A percentile compares a stretch with the other conserved stretches of the same genome.
phyloP scores from a whole-genome alignment of 2,113 vertebrate species.

The Notiomystis cincta region DNA sequence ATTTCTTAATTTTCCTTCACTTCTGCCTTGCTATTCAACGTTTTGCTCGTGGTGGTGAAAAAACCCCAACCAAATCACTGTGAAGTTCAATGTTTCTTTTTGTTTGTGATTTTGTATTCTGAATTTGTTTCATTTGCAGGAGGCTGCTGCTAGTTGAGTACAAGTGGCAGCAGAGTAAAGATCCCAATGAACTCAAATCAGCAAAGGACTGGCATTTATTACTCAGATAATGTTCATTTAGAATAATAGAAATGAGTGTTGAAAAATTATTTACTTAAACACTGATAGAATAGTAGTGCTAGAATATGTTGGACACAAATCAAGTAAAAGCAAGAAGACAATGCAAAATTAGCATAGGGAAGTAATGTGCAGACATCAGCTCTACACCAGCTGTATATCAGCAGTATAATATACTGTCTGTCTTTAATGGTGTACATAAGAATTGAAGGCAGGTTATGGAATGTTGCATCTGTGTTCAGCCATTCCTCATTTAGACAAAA shows the following conservation, averaged over 20 bases:
- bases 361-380: background rate
- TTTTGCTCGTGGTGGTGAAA: rapidly evolving
- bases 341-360: background rate
- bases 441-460: background rate
- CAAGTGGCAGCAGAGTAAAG: background rate
- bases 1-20: background rate
- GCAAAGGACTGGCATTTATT: background rate
- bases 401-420: background rate
- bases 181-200: background rate
- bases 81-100: background rate
- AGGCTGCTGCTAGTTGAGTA: background rate
- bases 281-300: background rate
- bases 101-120: background rate
- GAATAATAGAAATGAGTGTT: background rate
- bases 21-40: background rate
- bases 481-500: background rate
- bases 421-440: background rate
- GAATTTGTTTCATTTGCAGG: background rate
- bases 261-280: background rate
- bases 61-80: background rate
- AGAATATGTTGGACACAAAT: background rate
- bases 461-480: background rate
- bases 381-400: background rate
- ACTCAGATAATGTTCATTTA: background rate
- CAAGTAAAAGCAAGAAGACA: background rate